Evolutionary conservation across 2,888 invertebrate species (phyloP).

Genomic region (Smittia sp.): DNA sequence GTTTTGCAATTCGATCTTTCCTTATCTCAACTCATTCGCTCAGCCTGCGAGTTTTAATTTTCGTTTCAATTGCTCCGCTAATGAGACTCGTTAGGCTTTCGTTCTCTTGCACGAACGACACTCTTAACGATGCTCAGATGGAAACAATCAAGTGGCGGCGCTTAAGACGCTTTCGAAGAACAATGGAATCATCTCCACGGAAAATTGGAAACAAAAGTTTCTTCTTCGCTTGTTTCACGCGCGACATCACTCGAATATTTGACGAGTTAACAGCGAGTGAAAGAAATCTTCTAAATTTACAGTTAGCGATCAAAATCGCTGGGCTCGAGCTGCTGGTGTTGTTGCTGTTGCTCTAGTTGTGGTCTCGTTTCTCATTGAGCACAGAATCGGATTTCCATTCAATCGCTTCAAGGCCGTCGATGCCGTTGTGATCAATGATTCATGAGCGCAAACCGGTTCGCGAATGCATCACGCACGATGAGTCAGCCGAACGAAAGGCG

Average conservation of each 20-base stretch:
- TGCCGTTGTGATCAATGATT: background rate
- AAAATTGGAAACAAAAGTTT: background rate
- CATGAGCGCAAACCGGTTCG: background rate
- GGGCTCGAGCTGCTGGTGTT: background rate
- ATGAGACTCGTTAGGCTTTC: background rate
- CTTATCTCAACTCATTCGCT: background rate
- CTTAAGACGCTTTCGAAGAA: background rate
- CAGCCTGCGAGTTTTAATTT: background rate
- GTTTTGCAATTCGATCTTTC: background rate
- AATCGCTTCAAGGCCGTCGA: background rate
- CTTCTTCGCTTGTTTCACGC: no score
- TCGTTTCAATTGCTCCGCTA: background rate
- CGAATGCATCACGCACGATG: background rate
- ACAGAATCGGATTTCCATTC: background rate
- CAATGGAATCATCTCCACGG: background rate
- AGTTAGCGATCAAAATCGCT: background rate
- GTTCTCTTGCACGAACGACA: background rate
- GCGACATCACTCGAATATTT: no score
- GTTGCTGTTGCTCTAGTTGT: background rate
- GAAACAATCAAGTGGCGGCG: background rate
- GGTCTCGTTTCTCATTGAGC: background rate
- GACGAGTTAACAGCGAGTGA: background rate
- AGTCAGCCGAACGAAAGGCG: background rate
- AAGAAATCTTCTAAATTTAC: background rate
- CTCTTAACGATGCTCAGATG: background rate